A percentile compares a stretch with the other conserved stretches of the same genome.
Conservation (phyloP, 2,888 invertebrate genomes). For the Oxytorus armatus region DNA sequence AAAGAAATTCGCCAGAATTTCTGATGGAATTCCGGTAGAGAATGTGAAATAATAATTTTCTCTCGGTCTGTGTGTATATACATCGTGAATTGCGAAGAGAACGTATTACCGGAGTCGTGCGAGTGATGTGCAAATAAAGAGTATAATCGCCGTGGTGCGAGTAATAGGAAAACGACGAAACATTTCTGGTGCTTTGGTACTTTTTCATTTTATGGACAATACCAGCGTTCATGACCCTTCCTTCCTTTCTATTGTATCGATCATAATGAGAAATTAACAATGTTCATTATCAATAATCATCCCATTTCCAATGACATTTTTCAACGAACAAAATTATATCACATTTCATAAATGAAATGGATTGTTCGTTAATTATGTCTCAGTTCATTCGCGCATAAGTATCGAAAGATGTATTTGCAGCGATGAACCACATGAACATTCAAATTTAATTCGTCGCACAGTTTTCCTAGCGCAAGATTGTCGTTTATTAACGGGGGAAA, state of each 20-base stretch:
- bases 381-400: too few relatives aligned
- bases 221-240: not conserved
- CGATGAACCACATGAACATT: too few relatives aligned
- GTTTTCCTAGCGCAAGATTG: too few relatives aligned
- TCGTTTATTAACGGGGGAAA: too few relatives aligned
- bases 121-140: constrained; percentile 55
- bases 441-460: too few relatives aligned
- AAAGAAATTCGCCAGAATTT: not conserved
- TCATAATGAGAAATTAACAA: not conserved
- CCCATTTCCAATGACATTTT: not conserved
- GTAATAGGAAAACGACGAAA: constrained; percentile 45
- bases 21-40: not conserved
- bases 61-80: not conserved
- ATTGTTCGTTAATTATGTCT: not conserved
- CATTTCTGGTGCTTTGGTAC: constrained; percentile 19
- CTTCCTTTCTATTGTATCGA: not conserved
- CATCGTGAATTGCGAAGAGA: constrained; percentile 22
- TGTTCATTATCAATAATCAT: not conserved
- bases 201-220: constrained; percentile 13
- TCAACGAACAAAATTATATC: not conserved
- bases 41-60: constrained; percentile 19
- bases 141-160: constrained; percentile 18
- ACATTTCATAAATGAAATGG: not conserved
- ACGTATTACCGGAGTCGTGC: constrained; percentile 27
- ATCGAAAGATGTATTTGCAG: too few relatives aligned